A percentile compares a stretch with the other conserved stretches of the same genome.
Conservation (phyloP, 2,113 vertebrate genomes). For the Reinhardtius hippoglossoides region DNA sequence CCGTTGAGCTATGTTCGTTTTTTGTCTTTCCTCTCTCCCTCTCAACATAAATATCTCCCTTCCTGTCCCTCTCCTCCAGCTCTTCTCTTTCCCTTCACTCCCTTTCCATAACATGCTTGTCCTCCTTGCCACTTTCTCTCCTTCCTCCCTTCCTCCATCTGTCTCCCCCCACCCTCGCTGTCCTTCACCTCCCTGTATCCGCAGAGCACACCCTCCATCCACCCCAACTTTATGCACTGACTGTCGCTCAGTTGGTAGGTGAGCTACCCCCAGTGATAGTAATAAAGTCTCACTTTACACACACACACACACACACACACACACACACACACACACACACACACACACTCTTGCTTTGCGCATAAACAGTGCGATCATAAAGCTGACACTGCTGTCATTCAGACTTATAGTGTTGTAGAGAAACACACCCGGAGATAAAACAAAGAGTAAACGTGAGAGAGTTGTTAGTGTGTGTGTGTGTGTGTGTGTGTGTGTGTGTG, state of each 20-base stretch:
- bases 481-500: constrained; percentile 28
- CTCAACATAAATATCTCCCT: constrained; percentile 24
- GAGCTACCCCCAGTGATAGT: constrained; percentile 32
- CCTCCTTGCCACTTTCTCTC: constrained; percentile 6
- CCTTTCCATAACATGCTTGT: not conserved
- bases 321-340: not conserved
- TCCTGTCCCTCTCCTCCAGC: not conserved
- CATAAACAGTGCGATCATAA: constrained; percentile 55
- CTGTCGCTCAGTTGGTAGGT: constrained; percentile 8
- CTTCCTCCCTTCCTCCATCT: constrained; percentile 11
- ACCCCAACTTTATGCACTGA: not conserved
- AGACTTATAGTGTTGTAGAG: constrained; percentile 52
- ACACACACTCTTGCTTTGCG: not conserved
- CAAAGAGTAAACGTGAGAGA: constrained; percentile 14
- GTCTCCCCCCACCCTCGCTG: constrained; percentile 6
- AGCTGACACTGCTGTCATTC: constrained; percentile 57
- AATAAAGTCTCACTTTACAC: constrained; percentile 16
- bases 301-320: not conserved
- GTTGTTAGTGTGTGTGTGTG: not conserved
- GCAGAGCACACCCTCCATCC: constrained; percentile 25
- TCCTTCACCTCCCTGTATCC: constrained; percentile 38
- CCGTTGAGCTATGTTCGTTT: constrained; percentile 3
- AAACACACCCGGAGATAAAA: constrained; percentile 45
- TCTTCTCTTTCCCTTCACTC: not conserved
- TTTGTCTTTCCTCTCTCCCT: constrained; percentile 10